Conservation (phyloP, 2,113 vertebrate genomes). For the Saguinus imperator region DNA sequence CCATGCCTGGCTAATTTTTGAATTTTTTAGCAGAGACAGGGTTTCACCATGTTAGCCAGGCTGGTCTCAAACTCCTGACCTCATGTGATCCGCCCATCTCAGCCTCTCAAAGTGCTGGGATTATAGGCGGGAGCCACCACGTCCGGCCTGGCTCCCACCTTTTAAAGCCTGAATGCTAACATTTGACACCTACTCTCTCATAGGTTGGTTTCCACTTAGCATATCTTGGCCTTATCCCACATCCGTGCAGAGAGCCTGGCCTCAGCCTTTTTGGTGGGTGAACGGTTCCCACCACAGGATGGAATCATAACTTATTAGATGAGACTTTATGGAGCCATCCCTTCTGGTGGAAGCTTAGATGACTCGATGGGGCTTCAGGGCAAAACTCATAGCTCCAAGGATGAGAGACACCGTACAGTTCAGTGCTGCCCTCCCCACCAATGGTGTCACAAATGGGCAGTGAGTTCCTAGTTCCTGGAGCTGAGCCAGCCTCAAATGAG, state of each 20-base stretch:
- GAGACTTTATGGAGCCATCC: neutral
- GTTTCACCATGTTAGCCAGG: too few species aligned
- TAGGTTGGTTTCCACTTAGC: neutral
- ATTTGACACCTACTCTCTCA: neutral
- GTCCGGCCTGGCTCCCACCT: neutral
- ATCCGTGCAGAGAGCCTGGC: neutral
- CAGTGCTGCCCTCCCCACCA: accelerated
- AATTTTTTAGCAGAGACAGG: too few species aligned
- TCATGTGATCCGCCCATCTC: too few species aligned
- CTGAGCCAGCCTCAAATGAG: neutral
- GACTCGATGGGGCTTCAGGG: neutral
- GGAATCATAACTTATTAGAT: neutral
- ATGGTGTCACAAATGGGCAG: neutral
- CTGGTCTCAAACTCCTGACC: too few species aligned
- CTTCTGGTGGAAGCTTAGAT: neutral
- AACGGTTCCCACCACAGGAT: neutral
- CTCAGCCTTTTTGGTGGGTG: neutral
- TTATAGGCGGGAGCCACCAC: too few species aligned
- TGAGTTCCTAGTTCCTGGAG: neutral
- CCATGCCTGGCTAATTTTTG: too few species aligned
- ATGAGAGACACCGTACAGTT: neutral
- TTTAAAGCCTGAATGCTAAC: neutral
- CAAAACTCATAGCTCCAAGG: neutral
- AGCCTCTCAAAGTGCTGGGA: too few species aligned
- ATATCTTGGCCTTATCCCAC: neutral